Conservation (phyloP, 2,113 vertebrate genomes). For the Hemibagrus wyckioides region DNA sequence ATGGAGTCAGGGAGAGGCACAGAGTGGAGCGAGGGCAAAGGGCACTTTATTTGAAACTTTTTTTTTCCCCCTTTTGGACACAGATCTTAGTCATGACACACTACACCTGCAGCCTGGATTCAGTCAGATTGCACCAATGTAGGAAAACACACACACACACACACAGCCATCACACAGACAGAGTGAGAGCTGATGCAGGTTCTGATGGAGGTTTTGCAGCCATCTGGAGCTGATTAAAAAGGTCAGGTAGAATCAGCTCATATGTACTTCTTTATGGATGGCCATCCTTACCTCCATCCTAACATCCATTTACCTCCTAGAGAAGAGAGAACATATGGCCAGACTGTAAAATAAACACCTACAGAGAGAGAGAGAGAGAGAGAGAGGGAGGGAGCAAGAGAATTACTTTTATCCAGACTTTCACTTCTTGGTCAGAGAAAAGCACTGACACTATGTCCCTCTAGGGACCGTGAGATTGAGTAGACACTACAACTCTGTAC, state of each 20-base stretch:
- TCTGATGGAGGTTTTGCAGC: constrained; percentile 30
- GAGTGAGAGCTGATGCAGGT: constrained; percentile 3
- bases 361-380: background rate
- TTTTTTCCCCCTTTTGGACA: constrained; percentile 15
- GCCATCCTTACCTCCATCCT: constrained; percentile 9
- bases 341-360: constrained; percentile 41
- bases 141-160: background rate
- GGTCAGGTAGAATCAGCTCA: background rate
- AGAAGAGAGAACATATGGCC: constrained; percentile 28
- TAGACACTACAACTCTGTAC: background rate
- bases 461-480: background rate
- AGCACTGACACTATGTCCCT: background rate
- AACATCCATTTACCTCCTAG: constrained; percentile 8
- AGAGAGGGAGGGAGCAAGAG: background rate
- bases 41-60: constrained; percentile 30
- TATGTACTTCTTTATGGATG: background rate
- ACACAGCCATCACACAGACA: constrained; percentile 1
- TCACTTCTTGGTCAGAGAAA: constrained; percentile 6
- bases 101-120: constrained; percentile 38
- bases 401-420: background rate
- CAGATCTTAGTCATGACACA: constrained; percentile 35
- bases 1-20: background rate
- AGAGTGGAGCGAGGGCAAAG: background rate
- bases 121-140: constrained; percentile 28
- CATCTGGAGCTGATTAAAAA: constrained; percentile 40